phyloP scores from a whole-genome alignment of 1,140 invertebrate genomes.

The Cheumatopsyche charites region DNA sequence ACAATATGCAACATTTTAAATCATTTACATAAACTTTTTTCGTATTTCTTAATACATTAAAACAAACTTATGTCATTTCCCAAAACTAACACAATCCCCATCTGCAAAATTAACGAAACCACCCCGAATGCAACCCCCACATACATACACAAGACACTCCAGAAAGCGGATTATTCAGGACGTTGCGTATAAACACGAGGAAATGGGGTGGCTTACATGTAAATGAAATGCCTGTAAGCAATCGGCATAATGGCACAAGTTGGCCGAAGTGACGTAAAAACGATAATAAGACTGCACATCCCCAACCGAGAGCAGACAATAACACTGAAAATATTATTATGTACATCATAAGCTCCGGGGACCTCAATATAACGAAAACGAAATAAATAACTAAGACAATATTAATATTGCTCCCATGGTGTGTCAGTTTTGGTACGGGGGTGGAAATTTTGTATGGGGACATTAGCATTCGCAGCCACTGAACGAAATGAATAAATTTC shows the following conservation, averaged over 20 bases:
- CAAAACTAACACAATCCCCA: too few relatives aligned
- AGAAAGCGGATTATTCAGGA: constrained; percentile 19
- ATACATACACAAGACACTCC: neutral
- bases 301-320: constrained; percentile 27
- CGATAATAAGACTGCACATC: constrained; percentile 39
- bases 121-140: too few relatives aligned
- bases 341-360: constrained; percentile 16
- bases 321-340: constrained; percentile 45
- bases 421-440: neutral
- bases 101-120: too few relatives aligned
- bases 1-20: too few relatives aligned
- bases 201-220: constrained; percentile 41
- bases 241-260: constrained; percentile 47
- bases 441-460: neutral
- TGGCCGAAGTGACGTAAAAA: constrained; percentile 48
- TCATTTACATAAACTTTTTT: too few relatives aligned
- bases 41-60: too few relatives aligned
- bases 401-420: constrained; percentile 20
- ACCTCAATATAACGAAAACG: constrained; percentile 47
- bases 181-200: constrained; percentile 37
- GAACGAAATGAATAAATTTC: constrained; percentile 32
- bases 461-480: constrained; percentile 8
- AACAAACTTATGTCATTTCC: too few relatives aligned
- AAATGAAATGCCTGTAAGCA: constrained; percentile 47
- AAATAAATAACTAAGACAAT: constrained; percentile 47